A percentile compares a stretch with the other conserved stretches of the same genome.
These are phyloP conservation scores for Sminthurides bifidus DNA, from an alignment of 1,140 invertebrate genomes.

Conservation along the genomic window DNA sequence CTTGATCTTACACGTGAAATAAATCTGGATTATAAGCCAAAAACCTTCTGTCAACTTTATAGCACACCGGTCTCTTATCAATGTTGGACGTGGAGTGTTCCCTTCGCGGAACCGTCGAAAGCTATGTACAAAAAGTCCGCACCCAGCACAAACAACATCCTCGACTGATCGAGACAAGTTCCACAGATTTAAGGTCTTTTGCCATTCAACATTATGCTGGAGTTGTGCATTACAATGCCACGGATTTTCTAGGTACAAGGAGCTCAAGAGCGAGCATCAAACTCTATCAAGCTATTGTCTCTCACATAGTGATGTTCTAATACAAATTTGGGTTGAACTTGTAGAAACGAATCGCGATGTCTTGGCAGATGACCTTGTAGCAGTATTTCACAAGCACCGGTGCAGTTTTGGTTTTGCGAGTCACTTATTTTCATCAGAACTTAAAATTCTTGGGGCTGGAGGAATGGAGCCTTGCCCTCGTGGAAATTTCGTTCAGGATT, in stretches of 20 bases:
- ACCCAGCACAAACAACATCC: conserved; percentile 68
- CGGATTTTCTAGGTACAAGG: conserved; percentile 59
- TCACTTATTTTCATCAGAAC: conserved; percentile 81
- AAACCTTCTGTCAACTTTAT: conserved; percentile 16
- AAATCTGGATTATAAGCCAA: background rate
- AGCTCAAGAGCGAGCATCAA: background rate
- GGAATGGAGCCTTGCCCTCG: conserved; percentile 59
- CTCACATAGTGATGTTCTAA: background rate
- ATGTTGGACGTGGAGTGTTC: conserved; percentile 89
- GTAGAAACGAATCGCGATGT: conserved; percentile 79
- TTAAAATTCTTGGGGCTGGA: conserved; percentile 70
- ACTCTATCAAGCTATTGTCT: background rate
- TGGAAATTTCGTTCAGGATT: conserved; percentile 73
- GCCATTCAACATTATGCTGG: conserved; percentile 86
- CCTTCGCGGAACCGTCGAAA: conserved; percentile 69
- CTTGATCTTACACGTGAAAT: background rate
- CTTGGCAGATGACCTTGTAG: conserved; percentile 79
- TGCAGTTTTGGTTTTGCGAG: conserved; percentile 93
- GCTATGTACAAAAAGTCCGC: conserved; percentile 74
- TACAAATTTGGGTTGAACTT: no score
- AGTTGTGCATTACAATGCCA: conserved; percentile 75
- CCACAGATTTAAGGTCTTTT: conserved; percentile 51
- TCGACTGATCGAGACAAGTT: conserved; percentile 47
- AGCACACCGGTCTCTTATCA: conserved; percentile 75
- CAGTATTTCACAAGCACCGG: conserved; percentile 80